A percentile compares a stretch with the other conserved stretches of the same genome.
These are phyloP conservation scores for Antedon mediterranea DNA, from an alignment of 53 echinoderm and acorn worm species.

Conservation along the genomic window DNA sequence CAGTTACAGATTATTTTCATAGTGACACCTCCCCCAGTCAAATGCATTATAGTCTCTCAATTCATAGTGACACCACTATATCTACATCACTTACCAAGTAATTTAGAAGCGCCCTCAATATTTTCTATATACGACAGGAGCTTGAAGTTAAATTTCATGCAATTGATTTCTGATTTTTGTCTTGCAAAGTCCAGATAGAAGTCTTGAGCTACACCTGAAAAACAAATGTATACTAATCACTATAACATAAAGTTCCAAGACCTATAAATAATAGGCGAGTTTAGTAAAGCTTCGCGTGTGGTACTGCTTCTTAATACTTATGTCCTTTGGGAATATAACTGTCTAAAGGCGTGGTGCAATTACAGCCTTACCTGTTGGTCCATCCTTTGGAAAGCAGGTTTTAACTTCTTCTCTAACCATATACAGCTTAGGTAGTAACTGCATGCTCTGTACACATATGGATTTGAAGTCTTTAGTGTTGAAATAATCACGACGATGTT, in stretches of 20 bases:
- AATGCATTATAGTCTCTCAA: no score
- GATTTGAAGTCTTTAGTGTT: neutral
- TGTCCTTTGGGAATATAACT: no score
- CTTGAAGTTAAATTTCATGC: neutral
- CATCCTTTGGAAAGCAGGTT: slow-evolving; percentile 52
- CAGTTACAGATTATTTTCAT: no score
- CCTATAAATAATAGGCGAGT: no score
- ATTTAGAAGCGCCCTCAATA: neutral
- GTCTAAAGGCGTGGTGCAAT: no score
- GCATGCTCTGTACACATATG: neutral
- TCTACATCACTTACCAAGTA: neutral
- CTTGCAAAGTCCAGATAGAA: neutral
- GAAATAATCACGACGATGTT: neutral
- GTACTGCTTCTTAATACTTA: no score
- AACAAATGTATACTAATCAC: no score
- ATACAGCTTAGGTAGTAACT: slow-evolving; percentile 46
- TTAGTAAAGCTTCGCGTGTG: no score
- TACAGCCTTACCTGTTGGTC: slow-evolving; percentile 34
- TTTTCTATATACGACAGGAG: neutral
- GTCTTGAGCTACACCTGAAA: neutral
- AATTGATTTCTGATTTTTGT: neutral
- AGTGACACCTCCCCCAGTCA: no score
- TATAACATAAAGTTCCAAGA: no score
- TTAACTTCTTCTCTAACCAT: slow-evolving; percentile 50
- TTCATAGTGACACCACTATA: no score